These are phyloP conservation scores for Dolichomitus sp. DNA, from an alignment of 2,888 invertebrate species.

Conservation along the genomic window DNA sequence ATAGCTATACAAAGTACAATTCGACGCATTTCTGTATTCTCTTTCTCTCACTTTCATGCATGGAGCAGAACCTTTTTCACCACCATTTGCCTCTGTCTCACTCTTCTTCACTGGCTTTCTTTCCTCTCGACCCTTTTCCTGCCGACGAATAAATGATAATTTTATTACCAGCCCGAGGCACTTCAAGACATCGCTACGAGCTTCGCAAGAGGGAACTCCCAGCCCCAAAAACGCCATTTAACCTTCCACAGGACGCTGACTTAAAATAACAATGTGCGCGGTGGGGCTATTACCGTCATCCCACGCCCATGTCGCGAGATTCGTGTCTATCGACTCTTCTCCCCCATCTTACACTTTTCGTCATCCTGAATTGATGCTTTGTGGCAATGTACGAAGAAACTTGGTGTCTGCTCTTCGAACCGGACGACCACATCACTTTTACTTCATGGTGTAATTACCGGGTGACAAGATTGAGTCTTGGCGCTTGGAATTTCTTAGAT, in stretches of 20 bases:
- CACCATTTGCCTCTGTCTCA: constrained; percentile 60
- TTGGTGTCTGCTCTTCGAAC: constrained; percentile 1
- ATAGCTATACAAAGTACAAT: constrained; percentile 10
- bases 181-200: constrained; percentile 65
- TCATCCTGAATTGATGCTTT: constrained; percentile 7
- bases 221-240: constrained; percentile 75
- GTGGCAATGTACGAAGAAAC: not conserved
- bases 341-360: constrained; percentile 24
- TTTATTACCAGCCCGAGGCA: constrained; percentile 80
- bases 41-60: constrained; percentile 37
- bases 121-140: constrained; percentile 61
- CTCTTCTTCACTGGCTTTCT: constrained; percentile 43
- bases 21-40: constrained; percentile 16
- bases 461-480: constrained; percentile 5
- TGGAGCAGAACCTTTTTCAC: constrained; percentile 34
- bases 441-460: not conserved
- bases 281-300: constrained; percentile 71
- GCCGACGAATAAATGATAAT: constrained; percentile 81
- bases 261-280: constrained; percentile 76
- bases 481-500: not conserved
- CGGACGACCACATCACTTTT: constrained; percentile 11
- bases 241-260: constrained; percentile 72
- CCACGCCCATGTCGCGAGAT: constrained; percentile 65
- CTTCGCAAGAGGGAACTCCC: constrained; percentile 70
- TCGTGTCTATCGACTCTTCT: constrained; percentile 30